These are phyloP conservation scores for Tachysurus fulvidraco DNA, from an alignment of 2,113 vertebrate species.

Conservation along the genomic window DNA sequence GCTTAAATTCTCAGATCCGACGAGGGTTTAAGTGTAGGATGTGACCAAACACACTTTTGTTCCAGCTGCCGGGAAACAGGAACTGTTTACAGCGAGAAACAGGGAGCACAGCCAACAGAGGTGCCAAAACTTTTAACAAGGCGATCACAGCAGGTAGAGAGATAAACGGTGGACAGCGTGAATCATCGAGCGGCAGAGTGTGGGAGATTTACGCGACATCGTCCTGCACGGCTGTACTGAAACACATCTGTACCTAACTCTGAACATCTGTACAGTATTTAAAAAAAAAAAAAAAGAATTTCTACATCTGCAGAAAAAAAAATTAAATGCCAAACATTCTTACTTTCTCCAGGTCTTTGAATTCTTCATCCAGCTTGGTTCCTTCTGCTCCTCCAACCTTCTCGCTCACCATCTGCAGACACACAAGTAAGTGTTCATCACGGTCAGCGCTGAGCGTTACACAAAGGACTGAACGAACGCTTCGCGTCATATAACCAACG, in stretches of 20 bases:
- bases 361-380: slow-evolving; percentile 95
- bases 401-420: slow-evolving; percentile 89
- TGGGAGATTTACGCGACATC: too few species aligned
- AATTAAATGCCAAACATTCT: slow-evolving; percentile 26
- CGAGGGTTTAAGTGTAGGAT: neutral
- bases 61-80: neutral
- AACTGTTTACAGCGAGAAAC: too few species aligned
- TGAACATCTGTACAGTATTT: neutral
- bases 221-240: neutral
- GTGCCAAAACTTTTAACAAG: neutral
- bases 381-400: slow-evolving; percentile 96
- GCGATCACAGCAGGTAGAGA: neutral
- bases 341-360: slow-evolving; percentile 95
- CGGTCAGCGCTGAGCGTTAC: too few species aligned
- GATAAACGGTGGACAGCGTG: neutral
- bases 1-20: neutral
- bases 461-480: neutral
- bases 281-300: too few species aligned
- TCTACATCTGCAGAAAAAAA: neutral
- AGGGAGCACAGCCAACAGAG: neutral
- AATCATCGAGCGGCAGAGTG: too few species aligned
- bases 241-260: neutral
- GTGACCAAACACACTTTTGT: neutral
- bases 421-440: neutral
- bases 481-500: too few species aligned